A percentile compares a stretch with the other conserved stretches of the same genome.
phyloP scores from a whole-genome alignment of 2,888 invertebrate genomes.

The Leptinotarsa tumamoca region DNA sequence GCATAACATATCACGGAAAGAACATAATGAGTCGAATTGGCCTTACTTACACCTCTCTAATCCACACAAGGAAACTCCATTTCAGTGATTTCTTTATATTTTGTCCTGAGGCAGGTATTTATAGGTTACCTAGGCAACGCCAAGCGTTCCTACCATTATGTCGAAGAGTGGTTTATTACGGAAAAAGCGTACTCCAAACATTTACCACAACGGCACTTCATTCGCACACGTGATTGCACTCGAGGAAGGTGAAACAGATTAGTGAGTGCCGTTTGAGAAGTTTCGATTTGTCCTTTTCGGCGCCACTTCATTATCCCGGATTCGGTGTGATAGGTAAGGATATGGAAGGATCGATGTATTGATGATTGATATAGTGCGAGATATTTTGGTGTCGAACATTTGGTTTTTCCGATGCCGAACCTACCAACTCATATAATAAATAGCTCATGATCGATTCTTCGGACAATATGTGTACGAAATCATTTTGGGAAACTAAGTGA shows the following conservation, averaged over 20 bases:
- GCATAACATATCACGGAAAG: background rate
- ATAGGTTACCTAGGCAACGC: conserved; percentile 35
- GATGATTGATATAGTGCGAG: background rate
- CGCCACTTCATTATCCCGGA: background rate
- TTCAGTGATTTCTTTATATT: background rate
- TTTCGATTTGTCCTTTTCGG: background rate
- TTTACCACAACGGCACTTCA: conserved; percentile 41
- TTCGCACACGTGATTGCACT: conserved; percentile 45
- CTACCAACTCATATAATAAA: no score
- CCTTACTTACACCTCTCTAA: background rate
- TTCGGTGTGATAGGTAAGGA: background rate
- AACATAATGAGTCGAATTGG: background rate
- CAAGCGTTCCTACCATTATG: conserved; percentile 35
- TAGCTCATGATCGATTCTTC: no score
- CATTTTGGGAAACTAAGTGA: no score
- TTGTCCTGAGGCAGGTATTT: background rate
- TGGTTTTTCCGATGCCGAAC: no score
- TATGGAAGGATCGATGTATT: background rate
- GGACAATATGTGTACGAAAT: no score
- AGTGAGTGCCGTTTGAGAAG: conserved; percentile 17
- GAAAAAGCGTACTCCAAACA: conserved; percentile 39
- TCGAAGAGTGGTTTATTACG: conserved; percentile 39
- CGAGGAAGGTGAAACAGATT: conserved; percentile 24
- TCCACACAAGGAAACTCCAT: background rate
- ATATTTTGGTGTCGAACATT: background rate